Evolutionary conservation across 2,888 invertebrate genomes (phyloP).

Genomic region (Rotaria sp.): DNA sequence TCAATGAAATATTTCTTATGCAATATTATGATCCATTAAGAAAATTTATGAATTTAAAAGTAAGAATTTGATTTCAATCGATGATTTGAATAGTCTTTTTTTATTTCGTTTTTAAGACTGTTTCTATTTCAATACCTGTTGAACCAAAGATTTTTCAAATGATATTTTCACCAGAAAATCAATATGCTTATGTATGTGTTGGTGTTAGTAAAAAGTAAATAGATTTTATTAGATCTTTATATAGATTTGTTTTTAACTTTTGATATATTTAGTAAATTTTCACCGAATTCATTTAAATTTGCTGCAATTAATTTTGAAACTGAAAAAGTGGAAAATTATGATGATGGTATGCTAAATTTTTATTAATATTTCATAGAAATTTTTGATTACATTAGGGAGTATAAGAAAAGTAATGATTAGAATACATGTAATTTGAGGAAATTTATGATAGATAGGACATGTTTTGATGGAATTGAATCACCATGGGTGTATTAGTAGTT

Average conservation of each 20-base stretch:
- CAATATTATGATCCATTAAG: slow-evolving; percentile 84
- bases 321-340: slow-evolving; percentile 7
- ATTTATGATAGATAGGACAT: too few species aligned
- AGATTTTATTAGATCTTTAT: not conserved
- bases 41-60: slow-evolving; percentile 82
- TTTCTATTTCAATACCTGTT: not conserved
- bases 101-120: not conserved
- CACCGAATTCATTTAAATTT: not conserved
- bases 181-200: not conserved
- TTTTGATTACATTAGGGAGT: too few species aligned
- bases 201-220: slow-evolving; percentile 5
- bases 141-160: not conserved
- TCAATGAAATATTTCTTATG: slow-evolving; percentile 86
- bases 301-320: slow-evolving; percentile 19
- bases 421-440: too few species aligned
- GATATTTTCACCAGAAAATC: slow-evolving; percentile 18
- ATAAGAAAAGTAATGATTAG: too few species aligned
- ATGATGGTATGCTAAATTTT: not conserved
- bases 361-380: too few species aligned
- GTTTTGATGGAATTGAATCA: too few species aligned
- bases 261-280: not conserved
- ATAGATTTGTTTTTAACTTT: not conserved
- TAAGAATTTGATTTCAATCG: not conserved
- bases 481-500: too few species aligned
- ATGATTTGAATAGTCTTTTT: not conserved